phyloP scores from a whole-genome alignment of 1,140 invertebrate species.

The Gonioctena quinquepunctata region DNA sequence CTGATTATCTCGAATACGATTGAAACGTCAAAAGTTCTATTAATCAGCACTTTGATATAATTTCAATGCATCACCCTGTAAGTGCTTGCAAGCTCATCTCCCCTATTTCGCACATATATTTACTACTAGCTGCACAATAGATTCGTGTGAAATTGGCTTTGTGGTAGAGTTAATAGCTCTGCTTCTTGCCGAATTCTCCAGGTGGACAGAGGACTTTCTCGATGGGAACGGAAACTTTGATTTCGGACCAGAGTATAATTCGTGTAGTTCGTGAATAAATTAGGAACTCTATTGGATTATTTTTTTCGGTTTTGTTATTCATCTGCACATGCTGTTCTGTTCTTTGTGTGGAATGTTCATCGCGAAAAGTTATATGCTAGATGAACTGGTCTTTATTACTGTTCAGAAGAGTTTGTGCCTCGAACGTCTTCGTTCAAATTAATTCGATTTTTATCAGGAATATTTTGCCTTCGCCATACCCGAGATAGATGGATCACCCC shows the following conservation, averaged over 20 bases:
- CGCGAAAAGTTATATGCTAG: too few species aligned
- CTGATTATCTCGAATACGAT: too few species aligned
- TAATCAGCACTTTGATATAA: too few species aligned
- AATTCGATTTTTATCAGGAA: too few species aligned
- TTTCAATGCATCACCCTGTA: background rate
- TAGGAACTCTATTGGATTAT: background rate
- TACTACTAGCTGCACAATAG: conserved; percentile 11
- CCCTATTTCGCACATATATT: conserved; percentile 18
- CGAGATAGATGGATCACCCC: too few species aligned
- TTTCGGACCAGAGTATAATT: background rate
- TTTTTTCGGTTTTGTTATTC: too few species aligned
- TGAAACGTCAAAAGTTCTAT: too few species aligned
- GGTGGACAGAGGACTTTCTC: background rate
- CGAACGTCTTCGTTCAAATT: too few species aligned
- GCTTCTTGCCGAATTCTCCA: background rate
- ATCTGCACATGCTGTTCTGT: background rate
- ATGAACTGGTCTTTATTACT: too few species aligned
- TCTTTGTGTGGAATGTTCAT: background rate
- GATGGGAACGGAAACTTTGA: conserved; percentile 1
- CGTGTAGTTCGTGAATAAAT: background rate
- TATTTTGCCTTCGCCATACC: too few species aligned
- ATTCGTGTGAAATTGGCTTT: conserved; percentile 22
- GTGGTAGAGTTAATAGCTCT: conserved; percentile 14
- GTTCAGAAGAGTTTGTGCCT: too few species aligned
- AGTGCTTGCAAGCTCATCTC: background rate